Evolutionary conservation across 1,140 invertebrate genomes (phyloP).

Genomic region (Prorops nasuta): DNA sequence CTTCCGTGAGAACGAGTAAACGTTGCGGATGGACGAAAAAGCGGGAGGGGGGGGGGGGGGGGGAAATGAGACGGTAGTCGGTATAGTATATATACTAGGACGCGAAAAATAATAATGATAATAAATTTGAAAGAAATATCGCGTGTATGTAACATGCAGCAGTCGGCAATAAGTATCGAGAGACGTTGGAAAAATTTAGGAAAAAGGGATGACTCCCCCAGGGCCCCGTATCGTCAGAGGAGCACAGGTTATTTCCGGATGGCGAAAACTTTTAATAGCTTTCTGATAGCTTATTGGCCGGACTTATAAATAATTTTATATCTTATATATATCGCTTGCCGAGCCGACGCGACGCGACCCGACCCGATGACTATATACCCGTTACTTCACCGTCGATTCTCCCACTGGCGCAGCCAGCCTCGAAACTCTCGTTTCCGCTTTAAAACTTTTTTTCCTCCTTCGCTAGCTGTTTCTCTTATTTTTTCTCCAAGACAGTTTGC

Average conservation of each 20-base stretch:
- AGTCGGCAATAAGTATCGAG: too few species aligned
- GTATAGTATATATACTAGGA: too few species aligned
- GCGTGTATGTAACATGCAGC: too few species aligned
- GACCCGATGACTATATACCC: conserved; percentile 2
- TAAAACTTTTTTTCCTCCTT: neutral
- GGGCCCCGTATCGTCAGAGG: conserved; percentile 19
- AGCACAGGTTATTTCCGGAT: conserved; percentile 36
- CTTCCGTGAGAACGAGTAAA: too few species aligned
- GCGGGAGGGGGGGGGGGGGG: too few species aligned
- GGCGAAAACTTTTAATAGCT: conserved; percentile 45
- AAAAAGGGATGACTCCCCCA: conserved; percentile 22
- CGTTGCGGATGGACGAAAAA: too few species aligned
- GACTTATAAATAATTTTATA: conserved; percentile 40
- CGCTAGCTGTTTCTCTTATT: too few species aligned
- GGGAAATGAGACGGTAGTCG: too few species aligned
- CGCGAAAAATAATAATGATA: too few species aligned
- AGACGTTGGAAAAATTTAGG: conserved; percentile 9
- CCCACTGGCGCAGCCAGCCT: conserved; percentile 2
- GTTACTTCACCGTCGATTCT: neutral
- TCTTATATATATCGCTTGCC: conserved; percentile 15
- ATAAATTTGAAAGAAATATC: too few species aligned
- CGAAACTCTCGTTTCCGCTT: neutral
- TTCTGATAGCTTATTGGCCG: conserved; percentile 39
- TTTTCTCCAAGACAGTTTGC: too few species aligned
- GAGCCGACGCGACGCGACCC: too few species aligned